Percentiles rank a stretch among this genome's conserved stretches.
Conservation (phyloP, 2,113 vertebrate genomes). For the Seriola rivoliana region DNA sequence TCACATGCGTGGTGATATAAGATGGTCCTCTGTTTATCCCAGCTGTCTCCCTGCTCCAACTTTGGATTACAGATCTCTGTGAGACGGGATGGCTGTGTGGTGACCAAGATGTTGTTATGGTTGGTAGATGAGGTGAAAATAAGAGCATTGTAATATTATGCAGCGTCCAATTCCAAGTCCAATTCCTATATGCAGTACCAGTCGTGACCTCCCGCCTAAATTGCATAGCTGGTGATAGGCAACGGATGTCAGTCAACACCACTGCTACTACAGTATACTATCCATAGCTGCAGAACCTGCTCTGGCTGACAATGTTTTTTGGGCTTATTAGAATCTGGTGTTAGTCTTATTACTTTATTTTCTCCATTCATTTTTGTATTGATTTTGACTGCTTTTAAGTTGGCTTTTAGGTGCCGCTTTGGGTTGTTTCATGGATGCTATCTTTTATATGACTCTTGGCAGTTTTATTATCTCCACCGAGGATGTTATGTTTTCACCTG, state of each 20-base stretch:
- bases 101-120: constrained; percentile 14
- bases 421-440: too few relatives aligned
- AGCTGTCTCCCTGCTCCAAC: constrained; percentile 24
- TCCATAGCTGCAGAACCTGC: neutral
- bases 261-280: neutral
- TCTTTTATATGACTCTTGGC: neutral
- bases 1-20: constrained; percentile 40
- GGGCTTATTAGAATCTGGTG: neutral
- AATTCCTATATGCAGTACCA: constrained; percentile 2
- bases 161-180: constrained; percentile 2
- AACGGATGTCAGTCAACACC: constrained; percentile 25
- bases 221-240: constrained; percentile 8
- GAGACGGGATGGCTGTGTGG: neutral
- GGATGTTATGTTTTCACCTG: too few relatives aligned
- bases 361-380: neutral
- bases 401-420: too few relatives aligned
- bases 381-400: neutral
- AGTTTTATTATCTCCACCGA: neutral
- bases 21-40: constrained; percentile 43
- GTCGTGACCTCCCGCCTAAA: constrained; percentile 23
- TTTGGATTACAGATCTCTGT: constrained; percentile 28
- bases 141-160: constrained; percentile 19
- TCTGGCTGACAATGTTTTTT: neutral
- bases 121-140: constrained; percentile 24
- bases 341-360: neutral